These are phyloP conservation scores for Galeopterus variegatus DNA, from an alignment of 2,113 vertebrate species.

Conservation along the genomic window DNA sequence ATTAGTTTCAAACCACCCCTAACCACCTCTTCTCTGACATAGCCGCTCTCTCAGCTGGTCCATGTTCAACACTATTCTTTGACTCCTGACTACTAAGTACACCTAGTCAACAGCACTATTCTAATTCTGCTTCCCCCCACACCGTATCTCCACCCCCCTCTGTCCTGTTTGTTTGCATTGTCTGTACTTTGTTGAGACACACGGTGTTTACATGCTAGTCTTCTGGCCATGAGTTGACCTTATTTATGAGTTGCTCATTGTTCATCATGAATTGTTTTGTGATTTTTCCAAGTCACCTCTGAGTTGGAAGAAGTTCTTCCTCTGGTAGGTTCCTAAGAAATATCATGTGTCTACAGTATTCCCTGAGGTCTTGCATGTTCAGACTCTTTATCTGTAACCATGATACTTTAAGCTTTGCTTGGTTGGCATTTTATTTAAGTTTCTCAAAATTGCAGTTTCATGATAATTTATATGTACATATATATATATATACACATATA, in stretches of 20 bases:
- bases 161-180: too few species aligned
- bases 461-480: not conserved
- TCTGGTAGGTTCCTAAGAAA: not conserved
- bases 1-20: not conserved
- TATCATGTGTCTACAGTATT: not conserved
- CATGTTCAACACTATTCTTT: not conserved
- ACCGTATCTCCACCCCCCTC: not conserved
- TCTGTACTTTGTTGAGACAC: not conserved
- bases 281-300: not conserved
- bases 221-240: not conserved
- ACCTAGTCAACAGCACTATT: fast-evolving
- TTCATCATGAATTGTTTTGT: not conserved
- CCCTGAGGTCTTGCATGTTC: not conserved
- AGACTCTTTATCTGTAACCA: not conserved
- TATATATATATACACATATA: not conserved
- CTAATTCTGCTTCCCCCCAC: not conserved
- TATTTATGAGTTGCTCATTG: too few species aligned
- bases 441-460: not conserved
- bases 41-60: not conserved
- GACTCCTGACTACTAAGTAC: not conserved
- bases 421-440: not conserved
- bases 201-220: not conserved
- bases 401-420: not conserved
- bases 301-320: not conserved
- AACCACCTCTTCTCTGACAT: not conserved